These are phyloP conservation scores for Serripes groenlandicus DNA, from an alignment of 2,888 invertebrate species.

Conservation along the genomic window DNA sequence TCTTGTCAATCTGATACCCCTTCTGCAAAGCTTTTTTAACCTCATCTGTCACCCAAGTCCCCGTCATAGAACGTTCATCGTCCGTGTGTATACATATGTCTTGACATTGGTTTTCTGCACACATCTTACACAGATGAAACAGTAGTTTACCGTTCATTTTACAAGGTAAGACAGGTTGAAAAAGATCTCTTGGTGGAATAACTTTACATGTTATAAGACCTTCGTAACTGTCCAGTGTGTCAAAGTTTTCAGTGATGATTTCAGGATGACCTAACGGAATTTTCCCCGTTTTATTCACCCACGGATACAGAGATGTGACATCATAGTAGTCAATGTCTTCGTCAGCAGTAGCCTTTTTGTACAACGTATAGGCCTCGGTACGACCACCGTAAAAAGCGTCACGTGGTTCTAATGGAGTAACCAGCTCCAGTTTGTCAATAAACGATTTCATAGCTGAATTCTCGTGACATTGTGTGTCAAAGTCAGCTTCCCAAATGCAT, in stretches of 20 bases:
- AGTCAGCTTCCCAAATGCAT: slow-evolving; percentile 73
- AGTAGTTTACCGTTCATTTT: slow-evolving; percentile 65
- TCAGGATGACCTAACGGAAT: slow-evolving; percentile 75
- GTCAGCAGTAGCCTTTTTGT: slow-evolving; percentile 52
- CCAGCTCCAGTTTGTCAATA: slow-evolving; percentile 39
- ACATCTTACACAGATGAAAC: slow-evolving; percentile 6
- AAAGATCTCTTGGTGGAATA: slow-evolving; percentile 74
- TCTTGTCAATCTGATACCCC: slow-evolving; percentile 39
- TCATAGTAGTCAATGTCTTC: slow-evolving; percentile 71
- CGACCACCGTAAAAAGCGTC: slow-evolving; percentile 78
- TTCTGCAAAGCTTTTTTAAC: slow-evolving; percentile 11
- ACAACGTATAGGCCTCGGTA: slow-evolving; percentile 71
- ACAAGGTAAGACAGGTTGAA: slow-evolving; percentile 79
- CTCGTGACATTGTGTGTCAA: slow-evolving; percentile 41
- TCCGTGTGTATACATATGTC: slow-evolving; percentile 29
- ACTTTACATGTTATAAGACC: slow-evolving; percentile 76
- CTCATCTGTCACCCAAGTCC: slow-evolving; percentile 28
- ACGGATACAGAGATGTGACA: slow-evolving; percentile 77
- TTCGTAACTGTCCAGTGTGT: slow-evolving; percentile 64
- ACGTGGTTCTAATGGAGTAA: slow-evolving; percentile 67
- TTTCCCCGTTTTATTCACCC: slow-evolving; percentile 66
- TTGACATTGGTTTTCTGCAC: slow-evolving; percentile 29
- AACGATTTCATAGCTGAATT: slow-evolving; percentile 52
- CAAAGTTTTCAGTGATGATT: slow-evolving; percentile 64
- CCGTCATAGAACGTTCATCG: slow-evolving; percentile 33